A percentile compares a stretch with the other conserved stretches of the same genome.
phyloP scores from a whole-genome alignment of 2,113 vertebrate species.

The Anseranas semipalmata region DNA sequence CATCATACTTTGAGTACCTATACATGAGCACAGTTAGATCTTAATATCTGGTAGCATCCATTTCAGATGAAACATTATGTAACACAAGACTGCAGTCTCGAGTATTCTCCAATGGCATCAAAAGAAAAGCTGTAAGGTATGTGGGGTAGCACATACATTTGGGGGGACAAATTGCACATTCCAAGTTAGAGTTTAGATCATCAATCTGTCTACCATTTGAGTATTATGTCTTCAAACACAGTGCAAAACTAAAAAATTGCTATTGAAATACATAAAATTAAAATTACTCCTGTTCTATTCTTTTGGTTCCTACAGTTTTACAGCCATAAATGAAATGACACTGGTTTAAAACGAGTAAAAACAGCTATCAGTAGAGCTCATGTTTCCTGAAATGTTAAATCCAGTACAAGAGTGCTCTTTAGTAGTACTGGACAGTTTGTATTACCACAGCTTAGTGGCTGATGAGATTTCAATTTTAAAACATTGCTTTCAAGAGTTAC shows the following conservation, averaged over 20 bases:
- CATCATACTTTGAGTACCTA: background rate
- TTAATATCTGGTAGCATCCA: background rate
- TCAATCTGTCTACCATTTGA: background rate
- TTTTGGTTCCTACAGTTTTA: background rate
- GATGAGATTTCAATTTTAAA: background rate
- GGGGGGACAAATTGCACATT: fast-evolving
- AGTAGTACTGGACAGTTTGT: background rate
- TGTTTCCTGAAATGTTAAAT: background rate
- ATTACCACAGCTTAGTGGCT: background rate
- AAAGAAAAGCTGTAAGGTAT: background rate
- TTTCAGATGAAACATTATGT: background rate
- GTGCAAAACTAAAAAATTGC: background rate
- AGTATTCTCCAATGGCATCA: background rate
- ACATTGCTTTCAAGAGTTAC: background rate
- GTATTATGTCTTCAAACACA: background rate
- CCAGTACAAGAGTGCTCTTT: background rate
- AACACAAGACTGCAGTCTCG: background rate
- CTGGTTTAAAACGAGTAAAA: background rate
- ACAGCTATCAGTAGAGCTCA: background rate
- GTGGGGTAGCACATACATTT: background rate
- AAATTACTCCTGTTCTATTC: background rate
- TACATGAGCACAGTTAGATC: background rate
- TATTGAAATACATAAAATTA: background rate
- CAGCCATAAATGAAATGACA: background rate
- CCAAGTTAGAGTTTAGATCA: background rate